These are phyloP conservation scores for Cyclophora albipunctata DNA, from an alignment of 2,888 invertebrate species.

Conservation along the genomic window DNA sequence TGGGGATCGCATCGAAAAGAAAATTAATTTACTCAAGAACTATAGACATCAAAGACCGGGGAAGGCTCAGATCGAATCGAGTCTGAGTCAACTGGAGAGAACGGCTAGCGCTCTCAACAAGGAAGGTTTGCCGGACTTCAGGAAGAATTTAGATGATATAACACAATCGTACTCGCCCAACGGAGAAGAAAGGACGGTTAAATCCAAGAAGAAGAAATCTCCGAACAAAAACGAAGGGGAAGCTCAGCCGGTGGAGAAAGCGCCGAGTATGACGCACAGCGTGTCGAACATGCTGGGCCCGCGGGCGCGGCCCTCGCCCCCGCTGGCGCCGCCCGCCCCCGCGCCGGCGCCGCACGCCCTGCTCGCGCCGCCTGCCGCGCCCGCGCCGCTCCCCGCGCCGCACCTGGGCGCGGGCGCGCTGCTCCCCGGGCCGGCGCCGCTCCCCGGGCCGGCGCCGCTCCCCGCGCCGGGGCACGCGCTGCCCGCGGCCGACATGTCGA, in stretches of 20 bases:
- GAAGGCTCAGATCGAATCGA: constrained; percentile 56
- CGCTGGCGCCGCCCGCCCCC: constrained; percentile 24
- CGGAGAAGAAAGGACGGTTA: constrained; percentile 49
- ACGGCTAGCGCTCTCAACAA: constrained; percentile 61
- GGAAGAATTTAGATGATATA: constrained; percentile 66
- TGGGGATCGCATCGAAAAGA: constrained; percentile 44
- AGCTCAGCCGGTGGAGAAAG: constrained; percentile 34
- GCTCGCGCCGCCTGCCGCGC: constrained; percentile 25
- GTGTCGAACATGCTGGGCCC: constrained; percentile 59
- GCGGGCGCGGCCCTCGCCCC: constrained; percentile 7
- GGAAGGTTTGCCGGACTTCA: constrained; percentile 64
- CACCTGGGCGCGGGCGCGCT: too few relatives aligned
- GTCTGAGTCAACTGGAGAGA: constrained; percentile 58
- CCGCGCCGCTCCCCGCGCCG: constrained; percentile 15
- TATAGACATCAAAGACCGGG: constrained; percentile 63
- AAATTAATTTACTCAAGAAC: constrained; percentile 65
- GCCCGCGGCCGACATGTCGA: constrained; percentile 25
- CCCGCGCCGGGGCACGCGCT: constrained; percentile 9
- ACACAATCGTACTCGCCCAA: constrained; percentile 68
- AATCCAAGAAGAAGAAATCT: constrained; percentile 62
- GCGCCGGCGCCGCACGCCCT: constrained; percentile 25
- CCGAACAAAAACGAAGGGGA: constrained; percentile 51
- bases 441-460: too few relatives aligned
- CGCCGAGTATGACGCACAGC: constrained; percentile 55
- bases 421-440: too few relatives aligned